Conservation (phyloP, 2,888 invertebrate genomes). For the Polia nebulosa region DNA sequence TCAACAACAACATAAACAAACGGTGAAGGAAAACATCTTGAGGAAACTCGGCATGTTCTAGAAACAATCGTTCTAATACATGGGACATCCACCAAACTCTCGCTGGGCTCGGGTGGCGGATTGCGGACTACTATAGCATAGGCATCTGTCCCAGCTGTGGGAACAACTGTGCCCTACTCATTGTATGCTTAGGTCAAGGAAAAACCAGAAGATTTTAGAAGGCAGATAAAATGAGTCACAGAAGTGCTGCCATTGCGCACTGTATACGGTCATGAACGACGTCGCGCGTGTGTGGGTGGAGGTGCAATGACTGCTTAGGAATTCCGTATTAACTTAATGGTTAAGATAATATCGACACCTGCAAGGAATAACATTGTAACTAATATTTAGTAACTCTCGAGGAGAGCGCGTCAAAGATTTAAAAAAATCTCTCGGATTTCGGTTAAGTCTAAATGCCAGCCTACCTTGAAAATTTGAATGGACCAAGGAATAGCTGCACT, state of each 20-base stretch:
- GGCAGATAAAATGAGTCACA: conserved; percentile 19
- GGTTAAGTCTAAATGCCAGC: too few species aligned
- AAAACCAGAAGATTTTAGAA: not conserved
- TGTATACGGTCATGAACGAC: conserved; percentile 16
- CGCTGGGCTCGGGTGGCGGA: not conserved
- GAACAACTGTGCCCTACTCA: not conserved
- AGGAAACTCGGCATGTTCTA: not conserved
- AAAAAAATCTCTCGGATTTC: too few species aligned
- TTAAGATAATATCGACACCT: not conserved
- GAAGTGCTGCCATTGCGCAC: not conserved
- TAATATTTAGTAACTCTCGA: too few species aligned
- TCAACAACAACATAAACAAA: not conserved
- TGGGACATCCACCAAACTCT: not conserved
- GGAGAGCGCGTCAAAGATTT: too few species aligned
- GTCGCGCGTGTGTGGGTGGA: conserved; percentile 6
- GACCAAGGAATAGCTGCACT: too few species aligned
- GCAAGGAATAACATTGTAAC: too few species aligned
- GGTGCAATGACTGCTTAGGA: conserved; percentile 33
- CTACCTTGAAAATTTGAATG: too few species aligned
- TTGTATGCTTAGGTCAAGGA: not conserved
- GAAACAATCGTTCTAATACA: too few species aligned
- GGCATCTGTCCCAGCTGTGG: too few species aligned
- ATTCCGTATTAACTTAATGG: conserved; percentile 1
- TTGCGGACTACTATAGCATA: not conserved
- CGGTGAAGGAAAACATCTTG: not conserved